A percentile compares a stretch with the other conserved stretches of the same genome.
phyloP scores from a whole-genome alignment of 2,888 invertebrate species.

The Dasysyrphus albostriatus region DNA sequence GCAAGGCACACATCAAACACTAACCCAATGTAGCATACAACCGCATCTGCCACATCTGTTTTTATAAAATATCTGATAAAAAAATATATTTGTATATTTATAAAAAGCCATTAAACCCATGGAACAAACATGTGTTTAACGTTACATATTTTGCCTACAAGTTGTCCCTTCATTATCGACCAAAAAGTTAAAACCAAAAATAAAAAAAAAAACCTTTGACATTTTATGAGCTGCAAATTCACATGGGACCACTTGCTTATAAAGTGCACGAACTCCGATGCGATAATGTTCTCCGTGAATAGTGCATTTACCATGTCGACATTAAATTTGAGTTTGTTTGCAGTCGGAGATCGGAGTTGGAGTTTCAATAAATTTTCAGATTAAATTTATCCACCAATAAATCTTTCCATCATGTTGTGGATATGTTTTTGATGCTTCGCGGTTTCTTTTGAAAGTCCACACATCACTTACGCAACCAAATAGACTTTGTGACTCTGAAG shows the following conservation, averaged over 20 bases:
- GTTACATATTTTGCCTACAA: slow-evolving; percentile 59
- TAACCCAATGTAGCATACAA: slow-evolving; percentile 20
- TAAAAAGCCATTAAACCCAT: slow-evolving; percentile 37
- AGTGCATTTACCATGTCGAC: slow-evolving; percentile 1
- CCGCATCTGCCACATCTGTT: slow-evolving; percentile 63
- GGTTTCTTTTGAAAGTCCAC: slow-evolving; percentile 10
- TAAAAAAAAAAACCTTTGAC: slow-evolving; percentile 56
- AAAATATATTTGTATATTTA: not conserved
- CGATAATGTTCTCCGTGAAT: slow-evolving; percentile 34
- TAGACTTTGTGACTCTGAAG: not conserved
- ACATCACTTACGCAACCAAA: slow-evolving; percentile 27
- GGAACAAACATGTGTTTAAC: slow-evolving; percentile 55
- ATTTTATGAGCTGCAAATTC: slow-evolving; percentile 63
- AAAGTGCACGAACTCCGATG: slow-evolving; percentile 33
- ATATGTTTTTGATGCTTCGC: slow-evolving; percentile 32
- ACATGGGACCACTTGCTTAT: slow-evolving; percentile 27
- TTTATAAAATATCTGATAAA: not conserved
- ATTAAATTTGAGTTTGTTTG: slow-evolving; percentile 17
- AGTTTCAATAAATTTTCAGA: slow-evolving; percentile 4
- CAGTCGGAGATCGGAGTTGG: slow-evolving; percentile 3
- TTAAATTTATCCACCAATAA: slow-evolving; percentile 56
- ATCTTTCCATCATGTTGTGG: slow-evolving; percentile 40
- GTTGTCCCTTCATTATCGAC: slow-evolving; percentile 20
- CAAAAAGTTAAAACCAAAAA: not conserved
- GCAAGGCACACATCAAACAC: slow-evolving; percentile 54